These are phyloP conservation scores for Mastigias papua DNA, from an alignment of 30 jellyfish, hydroid and myxozoan genomes.

Conservation along the genomic window DNA sequence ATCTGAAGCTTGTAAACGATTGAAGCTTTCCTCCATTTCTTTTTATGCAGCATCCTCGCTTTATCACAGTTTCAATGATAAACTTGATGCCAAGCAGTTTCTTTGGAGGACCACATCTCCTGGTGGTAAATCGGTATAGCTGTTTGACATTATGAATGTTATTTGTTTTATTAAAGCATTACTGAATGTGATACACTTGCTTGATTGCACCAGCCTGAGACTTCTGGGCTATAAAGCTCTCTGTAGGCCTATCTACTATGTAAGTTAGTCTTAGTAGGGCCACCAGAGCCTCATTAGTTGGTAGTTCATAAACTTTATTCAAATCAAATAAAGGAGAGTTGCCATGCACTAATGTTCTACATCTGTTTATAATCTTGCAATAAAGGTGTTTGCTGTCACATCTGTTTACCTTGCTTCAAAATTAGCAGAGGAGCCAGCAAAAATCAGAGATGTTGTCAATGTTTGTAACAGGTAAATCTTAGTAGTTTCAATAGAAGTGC, in stretches of 20 bases:
- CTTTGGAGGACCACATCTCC: neutral
- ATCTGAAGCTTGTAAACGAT: slow-evolving; percentile 66
- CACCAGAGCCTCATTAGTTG: no score
- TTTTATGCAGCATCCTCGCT: slow-evolving; percentile 37
- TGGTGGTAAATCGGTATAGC: neutral
- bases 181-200: neutral
- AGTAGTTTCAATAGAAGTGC: no score
- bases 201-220: neutral
- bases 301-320: no score
- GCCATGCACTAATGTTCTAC: no score
- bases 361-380: neutral
- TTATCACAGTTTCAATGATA: slow-evolving; percentile 33
- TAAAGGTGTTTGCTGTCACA: slow-evolving; percentile 88
- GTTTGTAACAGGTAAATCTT: slow-evolving; percentile 88
- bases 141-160: neutral
- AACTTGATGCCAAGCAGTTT: neutral
- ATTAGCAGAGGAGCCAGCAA: slow-evolving; percentile 91
- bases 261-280: no score
- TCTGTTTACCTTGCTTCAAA: slow-evolving; percentile 91
- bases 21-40: slow-evolving; percentile 49
- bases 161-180: neutral
- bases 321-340: no score
- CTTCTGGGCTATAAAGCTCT: neutral
- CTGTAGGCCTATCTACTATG: no score
- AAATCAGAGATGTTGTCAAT: slow-evolving; percentile 95